phyloP scores from a whole-genome alignment of 1,140 invertebrate genomes.

The Dendroctonus ponderosae region DNA sequence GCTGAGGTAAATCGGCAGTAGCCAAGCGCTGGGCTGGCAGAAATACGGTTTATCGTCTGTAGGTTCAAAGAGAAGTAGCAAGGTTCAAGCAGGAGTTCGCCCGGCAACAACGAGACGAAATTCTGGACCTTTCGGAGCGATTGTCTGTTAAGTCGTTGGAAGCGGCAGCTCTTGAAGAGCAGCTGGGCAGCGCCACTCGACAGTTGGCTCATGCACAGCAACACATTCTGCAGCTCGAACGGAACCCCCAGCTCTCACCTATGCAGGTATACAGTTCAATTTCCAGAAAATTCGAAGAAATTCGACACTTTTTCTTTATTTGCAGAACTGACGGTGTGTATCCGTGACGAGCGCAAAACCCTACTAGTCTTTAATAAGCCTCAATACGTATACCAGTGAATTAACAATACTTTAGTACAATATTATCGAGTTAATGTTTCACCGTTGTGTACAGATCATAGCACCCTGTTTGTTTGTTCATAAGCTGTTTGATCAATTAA shows the following conservation, averaged over 20 bases:
- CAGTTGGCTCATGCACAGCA: conserved; percentile 78
- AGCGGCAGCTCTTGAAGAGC: conserved; percentile 81
- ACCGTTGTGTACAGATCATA: conserved; percentile 49
- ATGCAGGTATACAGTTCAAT: conserved; percentile 53
- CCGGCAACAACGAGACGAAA: conserved; percentile 71
- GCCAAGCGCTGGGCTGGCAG: not conserved
- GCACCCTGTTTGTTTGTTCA: conserved; percentile 38
- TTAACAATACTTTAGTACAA: conserved; percentile 44
- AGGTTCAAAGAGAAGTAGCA: conserved; percentile 76
- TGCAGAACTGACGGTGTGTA: conserved; percentile 47
- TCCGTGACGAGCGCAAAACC: conserved; percentile 39
- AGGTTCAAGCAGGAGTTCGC: conserved; percentile 85
- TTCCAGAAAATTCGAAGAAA: not conserved
- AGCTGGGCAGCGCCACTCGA: conserved; percentile 71
- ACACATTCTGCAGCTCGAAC: conserved; percentile 74
- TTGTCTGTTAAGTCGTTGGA: conserved; percentile 91
- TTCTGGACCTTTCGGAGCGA: conserved; percentile 83
- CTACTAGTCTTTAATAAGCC: conserved; percentile 50
- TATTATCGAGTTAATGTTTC: conserved; percentile 36
- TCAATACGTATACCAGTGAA: conserved; percentile 47
- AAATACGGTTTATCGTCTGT: conserved; percentile 1
- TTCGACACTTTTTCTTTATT: conserved; percentile 1
- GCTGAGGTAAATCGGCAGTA: conserved; percentile 60
- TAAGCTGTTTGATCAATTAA: conserved; percentile 28
- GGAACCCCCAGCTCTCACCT: conserved; percentile 60